phyloP scores from a whole-genome alignment of 2,888 invertebrate genomes.

The Pogonocherus hispidulus region DNA sequence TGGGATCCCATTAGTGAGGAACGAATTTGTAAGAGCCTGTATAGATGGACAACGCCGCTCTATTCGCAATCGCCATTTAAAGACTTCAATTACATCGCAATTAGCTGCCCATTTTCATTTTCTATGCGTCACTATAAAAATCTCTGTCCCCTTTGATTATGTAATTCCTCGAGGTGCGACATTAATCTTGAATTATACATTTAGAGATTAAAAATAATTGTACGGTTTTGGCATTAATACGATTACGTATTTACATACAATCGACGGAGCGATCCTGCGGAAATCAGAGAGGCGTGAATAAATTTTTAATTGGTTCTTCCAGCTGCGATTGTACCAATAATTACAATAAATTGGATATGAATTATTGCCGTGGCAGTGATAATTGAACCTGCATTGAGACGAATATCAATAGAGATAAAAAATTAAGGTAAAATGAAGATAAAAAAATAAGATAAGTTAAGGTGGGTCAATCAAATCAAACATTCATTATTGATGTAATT shows the following conservation, averaged over 20 bases:
- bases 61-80: too few species aligned
- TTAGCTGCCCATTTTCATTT: neutral
- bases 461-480: too few species aligned
- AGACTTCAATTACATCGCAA: neutral
- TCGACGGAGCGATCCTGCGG: constrained; percentile 28
- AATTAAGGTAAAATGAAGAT: neutral
- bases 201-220: constrained; percentile 9
- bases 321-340: constrained; percentile 10
- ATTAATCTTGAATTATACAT: constrained; percentile 10
- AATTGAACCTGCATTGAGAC: neutral
- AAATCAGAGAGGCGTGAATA: constrained; percentile 33
- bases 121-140: neutral
- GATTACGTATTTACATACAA: constrained; percentile 39
- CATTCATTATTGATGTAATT: too few species aligned
- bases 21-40: too few species aligned
- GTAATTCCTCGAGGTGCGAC: neutral
- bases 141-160: neutral
- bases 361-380: neutral
- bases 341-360: constrained; percentile 2
- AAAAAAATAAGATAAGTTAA: too few species aligned
- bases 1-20: too few species aligned
- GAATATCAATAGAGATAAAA: neutral
- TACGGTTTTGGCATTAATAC: constrained; percentile 30
- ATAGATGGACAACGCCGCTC: too few species aligned
- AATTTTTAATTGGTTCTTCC: constrained; percentile 34